These are phyloP conservation scores for Cataglyphis livida DNA, from an alignment of 2,888 invertebrate genomes.

Conservation along the genomic window DNA sequence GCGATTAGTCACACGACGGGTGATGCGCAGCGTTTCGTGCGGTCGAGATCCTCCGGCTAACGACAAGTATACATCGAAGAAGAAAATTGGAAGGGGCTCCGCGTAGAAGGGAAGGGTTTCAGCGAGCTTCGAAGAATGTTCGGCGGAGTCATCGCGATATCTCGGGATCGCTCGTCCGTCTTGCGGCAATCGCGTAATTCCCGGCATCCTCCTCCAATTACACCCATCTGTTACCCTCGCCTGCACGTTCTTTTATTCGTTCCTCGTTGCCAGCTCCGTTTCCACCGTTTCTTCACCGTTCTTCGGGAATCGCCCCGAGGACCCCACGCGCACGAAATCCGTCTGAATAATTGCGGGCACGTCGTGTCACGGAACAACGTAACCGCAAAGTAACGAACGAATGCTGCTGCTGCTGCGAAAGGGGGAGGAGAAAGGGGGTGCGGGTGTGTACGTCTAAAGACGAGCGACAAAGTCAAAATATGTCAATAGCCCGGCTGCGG, in stretches of 20 bases:
- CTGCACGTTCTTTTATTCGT: conserved; percentile 12
- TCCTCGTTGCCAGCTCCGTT: conserved; percentile 36
- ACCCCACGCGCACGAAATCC: conserved; percentile 57
- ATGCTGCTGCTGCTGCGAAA: conserved; percentile 25
- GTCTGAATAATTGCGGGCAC: conserved; percentile 43
- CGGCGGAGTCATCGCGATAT: conserved; percentile 75
- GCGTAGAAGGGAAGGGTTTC: conserved; percentile 61
- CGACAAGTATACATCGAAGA: conserved; percentile 60
- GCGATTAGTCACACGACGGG: conserved; percentile 81
- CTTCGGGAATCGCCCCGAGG: not conserved
- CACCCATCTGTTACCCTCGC: conserved; percentile 69
- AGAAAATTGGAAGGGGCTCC: conserved; percentile 35
- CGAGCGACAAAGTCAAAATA: conserved; percentile 81
- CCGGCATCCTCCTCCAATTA: conserved; percentile 77
- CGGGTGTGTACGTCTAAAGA: conserved; percentile 42
- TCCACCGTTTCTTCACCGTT: conserved; percentile 16
- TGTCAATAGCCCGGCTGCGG: conserved; percentile 83
- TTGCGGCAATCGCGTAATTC: conserved; percentile 71
- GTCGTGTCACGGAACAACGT: conserved; percentile 34
- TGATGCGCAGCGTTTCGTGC: conserved; percentile 61
- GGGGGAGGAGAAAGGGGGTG: conserved; percentile 12
- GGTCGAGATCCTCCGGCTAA: conserved; percentile 30
- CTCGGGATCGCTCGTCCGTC: conserved; percentile 62
- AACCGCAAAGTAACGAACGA: conserved; percentile 68
- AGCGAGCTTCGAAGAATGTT: conserved; percentile 68